Base-by-base conservation (phyloP, 2,113 vertebrate species). In the Otolemur garnettii region DNA sequence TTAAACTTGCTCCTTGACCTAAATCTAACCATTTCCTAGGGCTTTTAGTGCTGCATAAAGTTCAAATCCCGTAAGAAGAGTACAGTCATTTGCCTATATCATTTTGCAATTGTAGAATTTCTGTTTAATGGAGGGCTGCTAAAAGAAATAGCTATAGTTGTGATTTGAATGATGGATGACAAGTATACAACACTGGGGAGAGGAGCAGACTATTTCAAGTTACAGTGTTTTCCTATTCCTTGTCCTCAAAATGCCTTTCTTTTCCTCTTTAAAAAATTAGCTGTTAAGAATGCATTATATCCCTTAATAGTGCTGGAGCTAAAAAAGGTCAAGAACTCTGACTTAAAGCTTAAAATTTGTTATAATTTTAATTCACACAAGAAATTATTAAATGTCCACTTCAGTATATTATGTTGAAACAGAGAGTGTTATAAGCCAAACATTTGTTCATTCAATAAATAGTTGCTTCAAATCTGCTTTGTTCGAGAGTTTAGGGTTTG, bases 81-180 rank as follows among this genome's bases (percentile, higher is more conserved):
- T n/a, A 12, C 57, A 84, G 5, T 59, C 14, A 7, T 72, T 69
- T 78, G 7, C 38, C 83, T 26, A 88, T 55, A 19, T 83, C 62
- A 53, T 94, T 91, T 69, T 91, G 30, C 53, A 68, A 69, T 50
- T 72, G 57, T n/a, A 71, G 35, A 26, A 38, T 94, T 88, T 77
- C 19, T 94, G 87, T 92, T 87, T 50, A 96, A 77, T 45, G 90
- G 53, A 92, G 14, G 68, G 68, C 42, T 17, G 26, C 79, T 92
- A 24, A 75, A 86, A 80, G 66, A 68, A 90, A 59, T 62, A 59
- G 30, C 50, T 66, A 33, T 13, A 15, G 50, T n/a, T 78, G 35
- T 74, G 66, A 72, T 69, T n/a, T 74, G 35, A 62, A 26, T 19
- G 50, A 35, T 82, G 68, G 18, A 21, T 85, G 64, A 85, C 62